Conservation (phyloP, 2,888 invertebrate species). For the Drosophila peninsularis region DNA sequence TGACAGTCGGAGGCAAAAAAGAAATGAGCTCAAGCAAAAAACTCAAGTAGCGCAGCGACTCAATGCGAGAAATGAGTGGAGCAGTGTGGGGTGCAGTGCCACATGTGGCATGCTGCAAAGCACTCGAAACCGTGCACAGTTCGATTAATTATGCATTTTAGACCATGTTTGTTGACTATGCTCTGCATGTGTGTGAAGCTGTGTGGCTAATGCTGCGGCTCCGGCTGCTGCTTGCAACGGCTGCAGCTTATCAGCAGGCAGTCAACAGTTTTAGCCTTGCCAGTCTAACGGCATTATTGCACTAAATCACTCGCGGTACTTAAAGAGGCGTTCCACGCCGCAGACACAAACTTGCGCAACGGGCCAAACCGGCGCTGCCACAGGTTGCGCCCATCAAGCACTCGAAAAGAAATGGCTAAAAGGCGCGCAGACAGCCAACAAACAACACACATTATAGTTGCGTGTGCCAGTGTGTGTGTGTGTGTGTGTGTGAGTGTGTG, state of each 20-base stretch:
- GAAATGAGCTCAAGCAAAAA: constrained; percentile 35
- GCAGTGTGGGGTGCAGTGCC: constrained; percentile 28
- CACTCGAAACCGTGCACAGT: constrained; percentile 36
- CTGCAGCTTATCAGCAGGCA: constrained; percentile 46
- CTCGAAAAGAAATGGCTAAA: constrained; percentile 30
- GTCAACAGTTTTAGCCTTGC: constrained; percentile 46
- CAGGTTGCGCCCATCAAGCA: constrained; percentile 58
- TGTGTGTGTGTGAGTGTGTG: constrained; percentile 5
- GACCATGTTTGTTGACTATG: constrained; percentile 56
- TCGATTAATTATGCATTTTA: constrained; percentile 80
- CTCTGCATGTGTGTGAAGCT: constrained; percentile 7
- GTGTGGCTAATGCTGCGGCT: constrained; percentile 26
- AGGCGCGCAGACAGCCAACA: constrained; percentile 52
- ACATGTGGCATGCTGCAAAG: constrained; percentile 57
- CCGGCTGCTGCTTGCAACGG: constrained; percentile 23
- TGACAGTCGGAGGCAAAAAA: constrained; percentile 42
- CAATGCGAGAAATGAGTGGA: constrained; percentile 42
- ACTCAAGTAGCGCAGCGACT: constrained; percentile 43
- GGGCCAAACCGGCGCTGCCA: constrained; percentile 59
- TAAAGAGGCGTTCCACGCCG: constrained; percentile 69
- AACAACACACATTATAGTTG: constrained; percentile 45
- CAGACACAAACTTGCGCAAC: constrained; percentile 67
- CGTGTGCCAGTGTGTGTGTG: background rate
- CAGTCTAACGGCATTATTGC: constrained; percentile 71
- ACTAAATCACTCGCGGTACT: constrained; percentile 81